Percentiles rank a stretch among this genome's conserved stretches.
These are phyloP conservation scores for Melinaea menophilus DNA, from an alignment of 2,888 invertebrate genomes.

Conservation along the genomic window DNA sequence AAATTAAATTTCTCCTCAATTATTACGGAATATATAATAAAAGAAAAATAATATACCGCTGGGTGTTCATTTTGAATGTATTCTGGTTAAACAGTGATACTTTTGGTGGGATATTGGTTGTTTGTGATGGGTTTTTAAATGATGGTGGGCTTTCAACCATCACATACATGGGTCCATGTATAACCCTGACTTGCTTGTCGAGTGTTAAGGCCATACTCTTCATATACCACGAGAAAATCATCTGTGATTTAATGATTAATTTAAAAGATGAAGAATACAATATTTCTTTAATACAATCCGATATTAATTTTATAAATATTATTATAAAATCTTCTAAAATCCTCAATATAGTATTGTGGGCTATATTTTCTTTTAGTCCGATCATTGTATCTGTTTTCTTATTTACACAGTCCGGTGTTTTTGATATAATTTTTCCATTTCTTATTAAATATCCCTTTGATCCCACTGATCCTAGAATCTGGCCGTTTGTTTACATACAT, in stretches of 20 bases:
- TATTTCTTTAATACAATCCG: not conserved
- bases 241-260: not conserved
- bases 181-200: not conserved
- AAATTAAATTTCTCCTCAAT: not conserved
- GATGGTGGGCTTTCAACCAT: not conserved
- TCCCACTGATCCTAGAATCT: slow-evolving; percentile 43
- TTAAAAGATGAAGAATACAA: not conserved
- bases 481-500: slow-evolving; percentile 52
- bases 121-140: not conserved
- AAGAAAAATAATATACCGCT: slow-evolving; percentile 13
- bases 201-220: not conserved
- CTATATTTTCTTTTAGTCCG: slow-evolving; percentile 44
- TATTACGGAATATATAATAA: not conserved
- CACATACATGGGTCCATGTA: not conserved
- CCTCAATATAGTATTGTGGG: slow-evolving; percentile 36
- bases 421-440: slow-evolving; percentile 49
- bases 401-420: slow-evolving; percentile 42
- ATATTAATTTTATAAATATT: not conserved
- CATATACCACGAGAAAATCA: not conserved
- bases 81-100: slow-evolving; percentile 42
- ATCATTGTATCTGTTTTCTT: slow-evolving; percentile 41
- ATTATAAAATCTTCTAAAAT: not conserved
- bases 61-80: slow-evolving; percentile 41
- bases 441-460: slow-evolving; percentile 56
- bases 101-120: slow-evolving; percentile 34